These are phyloP conservation scores for Stenodera caucasica DNA, from an alignment of 2,888 invertebrate genomes.

Conservation along the genomic window DNA sequence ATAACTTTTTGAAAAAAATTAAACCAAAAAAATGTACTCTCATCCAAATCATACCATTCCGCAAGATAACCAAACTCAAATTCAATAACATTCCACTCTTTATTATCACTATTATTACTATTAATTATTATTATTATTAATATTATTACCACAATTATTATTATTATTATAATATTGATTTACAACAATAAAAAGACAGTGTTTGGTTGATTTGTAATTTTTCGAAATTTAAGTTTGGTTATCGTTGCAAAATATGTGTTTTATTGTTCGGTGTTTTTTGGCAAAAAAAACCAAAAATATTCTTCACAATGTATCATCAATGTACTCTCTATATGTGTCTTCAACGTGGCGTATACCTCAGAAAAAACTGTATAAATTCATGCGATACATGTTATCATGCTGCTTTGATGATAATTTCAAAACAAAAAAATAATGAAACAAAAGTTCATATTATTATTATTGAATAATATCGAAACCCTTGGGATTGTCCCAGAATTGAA, in stretches of 20 bases:
- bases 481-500: constrained; percentile 50
- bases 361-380: constrained; percentile 49
- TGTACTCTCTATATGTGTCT: constrained; percentile 55
- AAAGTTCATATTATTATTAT: constrained; percentile 38
- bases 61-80: constrained; percentile 12
- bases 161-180: no score
- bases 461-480: constrained; percentile 46
- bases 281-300: constrained; percentile 42
- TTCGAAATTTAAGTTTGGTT: constrained; percentile 8
- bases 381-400: constrained; percentile 44
- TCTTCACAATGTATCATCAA: constrained; percentile 42
- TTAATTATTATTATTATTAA: not conserved
- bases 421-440: constrained; percentile 21
- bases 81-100: constrained; percentile 10
- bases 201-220: constrained; percentile 4
- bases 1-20: constrained; percentile 39
- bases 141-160: no score
- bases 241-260: constrained; percentile 32
- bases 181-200: not conserved
- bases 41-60: constrained; percentile 33
- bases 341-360: constrained; percentile 62
- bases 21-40: constrained; percentile 37
- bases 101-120: not conserved
- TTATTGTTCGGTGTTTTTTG: constrained; percentile 50
- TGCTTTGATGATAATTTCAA: constrained; percentile 54